Base-by-base conservation (phyloP, 2,888 invertebrate species). In the Hypomecis atomaria region DNA sequence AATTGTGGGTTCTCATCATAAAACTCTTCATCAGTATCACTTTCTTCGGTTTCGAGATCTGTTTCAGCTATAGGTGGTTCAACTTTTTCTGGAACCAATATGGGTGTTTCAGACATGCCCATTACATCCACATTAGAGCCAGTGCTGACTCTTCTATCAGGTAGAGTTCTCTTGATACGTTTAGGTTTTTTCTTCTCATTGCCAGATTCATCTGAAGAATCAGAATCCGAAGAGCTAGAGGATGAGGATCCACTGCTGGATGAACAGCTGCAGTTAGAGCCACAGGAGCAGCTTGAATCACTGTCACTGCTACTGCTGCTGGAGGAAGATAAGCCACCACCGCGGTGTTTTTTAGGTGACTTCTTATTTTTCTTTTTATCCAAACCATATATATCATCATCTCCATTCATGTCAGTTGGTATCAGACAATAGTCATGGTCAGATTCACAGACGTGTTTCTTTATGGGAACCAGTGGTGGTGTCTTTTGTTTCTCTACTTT, bases 21-120 rank as follows among this genome's bases (percentile, higher is more conserved):
- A 85, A 97, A 97, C 74, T 97, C 97, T 88, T 97, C 97, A 83
- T 97, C 97, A 0, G 97, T 97, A 70, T 96, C 96, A 54, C 96
- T 96, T 84, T 97, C 96, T 11, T 96, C 95, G 0, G 97, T 97
- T 74, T 97, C 97, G 56, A 97, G 92, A 86, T 98, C 97, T 0
- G 97, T 96, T 87, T 98, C 98, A 42, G 94, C 93, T 67, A 97
- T 95, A 0, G 95, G 89, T 0, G 94, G 93, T 73, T 96, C 95
- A 0, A 89, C 80, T 73, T 93, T 90, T 74, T 92, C 91, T 42
- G 92, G 90, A 23, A 93, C 81, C 65, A 92, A 77, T 70, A 89
- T 81, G 13, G 89, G 89, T 34, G 89, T 90, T 72, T 93, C 93
- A 53, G 93, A 93, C 77, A 88, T 87, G 5, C 92, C 93, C 71